Evolutionary conservation across 1,140 invertebrate genomes (phyloP), one percentile per base, ranked within the genome.

Genomic region (Drusus annulatus): DNA sequence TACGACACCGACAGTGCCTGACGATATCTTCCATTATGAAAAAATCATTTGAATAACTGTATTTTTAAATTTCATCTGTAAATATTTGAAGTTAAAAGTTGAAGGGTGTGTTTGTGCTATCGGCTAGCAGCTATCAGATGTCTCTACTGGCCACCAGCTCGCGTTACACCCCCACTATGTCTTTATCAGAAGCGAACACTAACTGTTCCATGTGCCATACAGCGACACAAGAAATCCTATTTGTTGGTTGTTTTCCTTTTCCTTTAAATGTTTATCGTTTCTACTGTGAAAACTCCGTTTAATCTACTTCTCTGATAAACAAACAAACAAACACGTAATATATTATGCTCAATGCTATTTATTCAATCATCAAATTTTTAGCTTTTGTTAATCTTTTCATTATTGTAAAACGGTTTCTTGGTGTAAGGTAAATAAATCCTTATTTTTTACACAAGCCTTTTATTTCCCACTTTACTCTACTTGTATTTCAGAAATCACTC

Each of bases 341-440:
- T 78, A 65, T 45, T 60, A 73, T 79, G 78, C 78, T 79, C 78
- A 79, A 79, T 79, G 78, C 78, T 79, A 73, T 71, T 73, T 78
- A 71, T 69, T 51, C 63, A 23, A 65, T 78, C 19, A 69, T 73
- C 71, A 79, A 73, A 62, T 62, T 73, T 79, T 69, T 56, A 58
- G 58, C 62, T 74, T 79, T 56, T 79, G 76, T 77, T 73, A 79
- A 79, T 73, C 31, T 62, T 36, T 63, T 69, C n/a, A 79, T 73
- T 73, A 60, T 74, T 79, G 78, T 79, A 73, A 73, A 79, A 79
- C 21, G 51, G 68, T 71, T 79, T 82, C 80, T 83, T 83, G 81
- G 81, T 83, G 79, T 80, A 83, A 76, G 79, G 81, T 83, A 79
- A 83, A 83, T 83, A 83, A 83, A 83, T 83, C 69, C 69, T 79